These are phyloP conservation scores for Nasua narica DNA, from an alignment of 2,797 vertebrate species.

Conservation along the genomic window DNA sequence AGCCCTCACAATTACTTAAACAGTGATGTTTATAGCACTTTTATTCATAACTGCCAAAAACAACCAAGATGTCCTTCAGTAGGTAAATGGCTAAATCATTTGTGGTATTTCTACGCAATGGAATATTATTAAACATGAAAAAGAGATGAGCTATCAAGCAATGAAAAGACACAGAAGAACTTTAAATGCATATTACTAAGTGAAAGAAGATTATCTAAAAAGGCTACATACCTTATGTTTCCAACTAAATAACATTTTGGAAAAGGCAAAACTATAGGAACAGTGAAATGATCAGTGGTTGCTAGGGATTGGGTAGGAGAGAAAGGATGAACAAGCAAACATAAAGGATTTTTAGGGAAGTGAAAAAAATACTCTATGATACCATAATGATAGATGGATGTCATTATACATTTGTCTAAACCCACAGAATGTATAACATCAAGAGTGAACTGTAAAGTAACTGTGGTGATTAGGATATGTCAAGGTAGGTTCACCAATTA, in stretches of 20 bases:
- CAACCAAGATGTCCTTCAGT: background rate
- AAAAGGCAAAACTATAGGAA: background rate
- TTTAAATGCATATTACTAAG: background rate
- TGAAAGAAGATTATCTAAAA: background rate
- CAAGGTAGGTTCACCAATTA: background rate
- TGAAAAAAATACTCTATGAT: background rate
- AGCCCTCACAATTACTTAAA: background rate
- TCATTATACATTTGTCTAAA: background rate
- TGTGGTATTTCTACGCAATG: background rate
- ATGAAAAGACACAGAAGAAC: background rate
- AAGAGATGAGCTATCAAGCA: background rate
- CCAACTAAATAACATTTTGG: background rate
- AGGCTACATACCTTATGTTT: background rate
- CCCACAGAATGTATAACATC: background rate
- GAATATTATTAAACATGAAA: background rate
- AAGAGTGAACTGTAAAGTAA: background rate
- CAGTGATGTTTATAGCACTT: background rate
- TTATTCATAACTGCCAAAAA: background rate
- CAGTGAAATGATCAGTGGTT: background rate
- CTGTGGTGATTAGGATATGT: background rate
- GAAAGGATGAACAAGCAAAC: background rate
- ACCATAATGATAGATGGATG: background rate
- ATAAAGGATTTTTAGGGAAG: background rate
- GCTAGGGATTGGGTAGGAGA: background rate
- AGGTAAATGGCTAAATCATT: background rate